Base-by-base conservation (phyloP, 2,888 invertebrate genomes). In the Dusona sp. region DNA sequence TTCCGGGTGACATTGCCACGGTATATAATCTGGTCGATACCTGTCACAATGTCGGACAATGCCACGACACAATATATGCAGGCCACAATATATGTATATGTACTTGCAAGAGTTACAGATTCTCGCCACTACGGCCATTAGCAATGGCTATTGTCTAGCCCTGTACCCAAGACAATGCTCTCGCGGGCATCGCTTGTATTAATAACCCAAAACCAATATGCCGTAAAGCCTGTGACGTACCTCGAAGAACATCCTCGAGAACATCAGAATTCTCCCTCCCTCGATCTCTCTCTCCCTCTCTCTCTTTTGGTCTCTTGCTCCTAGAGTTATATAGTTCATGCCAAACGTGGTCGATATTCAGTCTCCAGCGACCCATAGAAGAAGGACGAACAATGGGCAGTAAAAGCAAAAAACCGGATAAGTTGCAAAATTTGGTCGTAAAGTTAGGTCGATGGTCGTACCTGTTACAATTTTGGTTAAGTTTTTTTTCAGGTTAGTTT, bases 141-240 rank as follows among this genome's bases (percentile, higher is more conserved):
- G 90, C 89, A 87, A 73, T 68, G 82, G 88, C 89, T 85, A 91
- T 92, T 92, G 92, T 91, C 83, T 88, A 16, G 13, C 79, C 70
- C 57, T 29, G 38, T 82, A 48, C 75, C 65, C 77, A 78, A 88
- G 90, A 91, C 91, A 92, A 92, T 90, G 87, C 87, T 79, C 85
- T 73, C 83, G 84, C 84, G 85, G 90, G 88, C 89, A 89, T 88
- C 89, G 88, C 88, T 89, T 65, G 90, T 91, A 92, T 91, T 91
- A 91, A 91, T 92, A 91, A 90, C 88, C 90, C 90, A 91, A 91
- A 92, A 91, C 92, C 92, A 92, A 92, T 92, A 92, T 91, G 87
- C 87, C 84, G 87, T 88, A 88, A 89, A 87, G 88, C 88, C 78
- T 80, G 84, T 79, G 85, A 84, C 83, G 88, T 75, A 85, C 85